Conservation (phyloP, 2,888 invertebrate species). For the Drosophila rubida region DNA sequence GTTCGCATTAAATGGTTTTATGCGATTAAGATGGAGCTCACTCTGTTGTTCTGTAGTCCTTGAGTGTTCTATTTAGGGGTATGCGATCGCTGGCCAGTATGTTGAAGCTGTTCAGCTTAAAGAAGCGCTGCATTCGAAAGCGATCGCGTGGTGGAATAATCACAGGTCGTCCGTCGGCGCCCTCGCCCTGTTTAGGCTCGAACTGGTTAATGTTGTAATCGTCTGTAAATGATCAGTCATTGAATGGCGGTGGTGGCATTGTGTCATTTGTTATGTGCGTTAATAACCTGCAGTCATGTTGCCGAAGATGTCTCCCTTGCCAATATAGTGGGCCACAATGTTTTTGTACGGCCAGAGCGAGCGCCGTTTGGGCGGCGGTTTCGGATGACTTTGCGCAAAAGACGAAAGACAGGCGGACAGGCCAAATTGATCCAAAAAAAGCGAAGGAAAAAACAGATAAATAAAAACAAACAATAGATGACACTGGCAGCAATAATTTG, state of each 20-base stretch:
- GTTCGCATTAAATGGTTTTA: neutral
- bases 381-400: slow-evolving; percentile 79
- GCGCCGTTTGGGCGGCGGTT: slow-evolving; percentile 80
- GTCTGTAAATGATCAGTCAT: slow-evolving; percentile 75
- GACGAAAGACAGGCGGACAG: slow-evolving; percentile 4
- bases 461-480: slow-evolving; percentile 60
- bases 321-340: slow-evolving; percentile 95
- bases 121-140: slow-evolving; percentile 91
- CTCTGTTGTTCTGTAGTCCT: slow-evolving; percentile 93
- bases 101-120: slow-evolving; percentile 94
- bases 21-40: slow-evolving; percentile 81
- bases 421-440: slow-evolving; percentile 52
- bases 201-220: slow-evolving; percentile 90
- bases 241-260: slow-evolving; percentile 38
- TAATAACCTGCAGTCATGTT: slow-evolving; percentile 90
- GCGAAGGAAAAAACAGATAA: slow-evolving; percentile 16
- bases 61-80: slow-evolving; percentile 92
- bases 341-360: slow-evolving; percentile 81
- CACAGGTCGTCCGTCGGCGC: slow-evolving; percentile 92
- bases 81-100: slow-evolving; percentile 95
- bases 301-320: slow-evolving; percentile 91
- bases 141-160: slow-evolving; percentile 90
- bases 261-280: slow-evolving; percentile 51
- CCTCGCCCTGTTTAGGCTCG: slow-evolving; percentile 90
- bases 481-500: slow-evolving; percentile 65